Base-by-base conservation (phyloP, 2,113 vertebrate species). In the Scolopax mira region DNA sequence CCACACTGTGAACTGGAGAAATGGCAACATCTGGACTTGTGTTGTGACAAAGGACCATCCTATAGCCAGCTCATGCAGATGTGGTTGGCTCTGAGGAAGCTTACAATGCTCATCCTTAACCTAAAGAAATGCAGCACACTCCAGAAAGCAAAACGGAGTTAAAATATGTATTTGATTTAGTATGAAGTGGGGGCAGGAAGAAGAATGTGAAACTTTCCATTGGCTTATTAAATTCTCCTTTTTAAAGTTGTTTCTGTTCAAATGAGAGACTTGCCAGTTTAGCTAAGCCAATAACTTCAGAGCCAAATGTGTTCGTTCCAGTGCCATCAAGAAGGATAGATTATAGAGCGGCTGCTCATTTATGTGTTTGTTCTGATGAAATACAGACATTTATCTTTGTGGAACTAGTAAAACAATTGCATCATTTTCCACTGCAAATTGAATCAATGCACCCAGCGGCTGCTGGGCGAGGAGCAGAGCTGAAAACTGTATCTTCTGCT, bases 351-450 rank as follows among this genome's bases (percentile, higher is more conserved):
- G 69, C 85, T 90, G 75, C 77, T 95, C 93, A 93, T 96, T 96
- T 94, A 89, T 79, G 73, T 79, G 77, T 86, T 97, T 93, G 88
- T 93, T 95, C 93, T 94, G 92, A 97, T 96, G 93, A 95, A 95
- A 92, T 94, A 79, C 83, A 94, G 94, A 90, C 88, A 92, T 96
- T 93, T 92, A 89, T 96, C 92, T 96, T 83, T 61, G 79, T 84
- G 92, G 70, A 96, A 75, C 85, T 69, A 60, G 90, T 96, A 90
- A 94, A 95, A 93, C 92, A 90, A 93, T 93, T 96, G 94, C 83
- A 92, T 96, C 94, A 93, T 96, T 96, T 96, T 96, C 93, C 65
- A 72, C 57, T 87, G 85, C 57, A 96, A 96, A 96, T 92, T 92
- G 83, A 96, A 93, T 94, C 93, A 96, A 81, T 81, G 83, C 61